Evolutionary conservation across 2,113 vertebrate genomes (phyloP).

Genomic region (Spilogale gracilis): DNA sequence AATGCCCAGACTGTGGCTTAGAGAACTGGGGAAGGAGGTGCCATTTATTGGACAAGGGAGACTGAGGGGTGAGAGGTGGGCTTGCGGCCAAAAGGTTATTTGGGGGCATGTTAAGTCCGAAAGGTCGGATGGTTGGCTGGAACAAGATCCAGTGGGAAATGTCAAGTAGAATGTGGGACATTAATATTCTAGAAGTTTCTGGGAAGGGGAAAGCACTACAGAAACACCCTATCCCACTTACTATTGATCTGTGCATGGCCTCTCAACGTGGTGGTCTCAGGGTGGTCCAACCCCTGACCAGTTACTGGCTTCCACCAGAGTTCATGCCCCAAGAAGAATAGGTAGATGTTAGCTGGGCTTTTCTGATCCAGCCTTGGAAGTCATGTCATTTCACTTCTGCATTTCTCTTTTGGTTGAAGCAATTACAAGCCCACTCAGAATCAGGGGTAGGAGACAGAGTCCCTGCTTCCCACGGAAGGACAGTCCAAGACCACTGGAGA

Average conservation of each 20-base stretch:
- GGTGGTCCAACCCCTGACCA: background rate
- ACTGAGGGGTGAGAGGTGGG: background rate
- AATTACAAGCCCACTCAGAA: background rate
- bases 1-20: background rate
- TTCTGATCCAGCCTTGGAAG: background rate
- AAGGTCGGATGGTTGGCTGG: background rate
- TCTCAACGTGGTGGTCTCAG: background rate
- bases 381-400: background rate
- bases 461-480: background rate
- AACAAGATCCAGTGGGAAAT: background rate
- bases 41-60: background rate
- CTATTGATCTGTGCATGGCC: background rate
- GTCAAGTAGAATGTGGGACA: background rate
- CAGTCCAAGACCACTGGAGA: background rate
- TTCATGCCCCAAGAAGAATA: background rate
- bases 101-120: background rate
- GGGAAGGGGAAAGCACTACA: background rate
- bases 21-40: background rate
- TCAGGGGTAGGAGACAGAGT: background rate
- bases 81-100: background rate
- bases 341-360: background rate
- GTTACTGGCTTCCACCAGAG: background rate
- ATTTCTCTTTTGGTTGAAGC: background rate
- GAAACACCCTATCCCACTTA: background rate
- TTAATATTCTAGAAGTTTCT: background rate